phyloP scores from a whole-genome alignment of 2,888 invertebrate genomes.

The Nebria brevicollis region DNA sequence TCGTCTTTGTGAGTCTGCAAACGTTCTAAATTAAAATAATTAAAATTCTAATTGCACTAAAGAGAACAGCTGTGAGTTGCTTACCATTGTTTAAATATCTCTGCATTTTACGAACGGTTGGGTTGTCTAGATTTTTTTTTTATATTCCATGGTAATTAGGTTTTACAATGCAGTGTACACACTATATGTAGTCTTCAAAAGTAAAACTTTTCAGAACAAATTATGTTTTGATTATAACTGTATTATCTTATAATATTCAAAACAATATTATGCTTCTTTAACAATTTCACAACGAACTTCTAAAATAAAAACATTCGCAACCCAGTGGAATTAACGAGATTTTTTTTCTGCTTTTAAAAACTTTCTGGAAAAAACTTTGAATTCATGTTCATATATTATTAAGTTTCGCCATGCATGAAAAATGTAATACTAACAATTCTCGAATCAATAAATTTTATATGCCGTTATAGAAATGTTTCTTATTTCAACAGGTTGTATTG shows the following conservation, averaged over 20 bases:
- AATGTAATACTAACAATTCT: background rate
- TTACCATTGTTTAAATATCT: conserved; percentile 16
- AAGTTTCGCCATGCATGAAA: background rate
- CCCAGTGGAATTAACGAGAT: too few species aligned
- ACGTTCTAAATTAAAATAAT: conserved; percentile 37
- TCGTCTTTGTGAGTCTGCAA: conserved; percentile 23
- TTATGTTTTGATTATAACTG: too few species aligned
- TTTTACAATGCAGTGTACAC: background rate
- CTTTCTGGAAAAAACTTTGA: too few species aligned
- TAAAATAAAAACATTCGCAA: too few species aligned
- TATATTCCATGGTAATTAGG: background rate
- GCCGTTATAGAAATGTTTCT: background rate
- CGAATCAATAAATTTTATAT: background rate
- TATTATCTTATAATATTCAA: too few species aligned
- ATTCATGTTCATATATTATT: background rate
- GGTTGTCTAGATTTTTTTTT: background rate
- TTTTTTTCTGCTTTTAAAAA: too few species aligned
- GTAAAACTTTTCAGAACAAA: too few species aligned
- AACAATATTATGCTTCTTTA: too few species aligned
- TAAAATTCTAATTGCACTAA: conserved; percentile 37
- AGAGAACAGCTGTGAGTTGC: conserved; percentile 29
- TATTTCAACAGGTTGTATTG: background rate
- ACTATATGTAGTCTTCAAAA: too few species aligned
- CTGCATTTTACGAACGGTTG: background rate
- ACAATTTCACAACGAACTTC: too few species aligned